Conservation (phyloP, 64 coral and sea anemone species). For the Montipora foliosa region DNA sequence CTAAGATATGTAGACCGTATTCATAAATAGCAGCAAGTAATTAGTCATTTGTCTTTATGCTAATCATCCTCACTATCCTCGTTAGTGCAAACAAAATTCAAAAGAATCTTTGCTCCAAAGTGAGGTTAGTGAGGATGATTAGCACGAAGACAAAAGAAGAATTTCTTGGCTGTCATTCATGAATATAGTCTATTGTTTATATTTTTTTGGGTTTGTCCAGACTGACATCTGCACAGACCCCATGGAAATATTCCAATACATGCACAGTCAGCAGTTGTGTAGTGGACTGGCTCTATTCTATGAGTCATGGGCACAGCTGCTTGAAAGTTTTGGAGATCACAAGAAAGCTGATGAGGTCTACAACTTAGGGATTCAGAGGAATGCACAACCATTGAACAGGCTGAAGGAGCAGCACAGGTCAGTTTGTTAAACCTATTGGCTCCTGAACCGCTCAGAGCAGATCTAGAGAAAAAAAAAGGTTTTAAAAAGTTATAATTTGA, state of each 20-base stretch:
- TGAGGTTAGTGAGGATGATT: too few species aligned
- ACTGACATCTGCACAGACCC: conserved; percentile 89
- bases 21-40: too few species aligned
- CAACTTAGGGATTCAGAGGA: conserved; percentile 75
- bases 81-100: too few species aligned
- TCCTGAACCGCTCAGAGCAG: too few species aligned
- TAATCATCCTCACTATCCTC: too few species aligned
- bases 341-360: conserved; percentile 95
- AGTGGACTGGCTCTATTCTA: conserved; percentile 80
- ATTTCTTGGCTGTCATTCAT: too few species aligned
- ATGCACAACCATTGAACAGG: conserved; percentile 83
- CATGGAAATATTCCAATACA: conserved; percentile 88
- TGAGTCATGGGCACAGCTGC: conserved; percentile 80
- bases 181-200: background rate
- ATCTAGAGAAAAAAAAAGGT: too few species aligned
- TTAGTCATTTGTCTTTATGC: too few species aligned
- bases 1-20: too few species aligned
- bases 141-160: too few species aligned
- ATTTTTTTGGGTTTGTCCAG: conserved; percentile 24
- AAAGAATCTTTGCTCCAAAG: too few species aligned
- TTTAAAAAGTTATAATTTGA: background rate
- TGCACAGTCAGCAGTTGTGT: conserved; percentile 86
- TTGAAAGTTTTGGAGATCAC: conserved; percentile 74
- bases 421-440: background rate
- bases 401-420: conserved; percentile 84